Evolutionary conservation across 2,888 invertebrate genomes (phyloP), one percentile per base, ranked within the genome.

Genomic region (Coelinius sp.): DNA sequence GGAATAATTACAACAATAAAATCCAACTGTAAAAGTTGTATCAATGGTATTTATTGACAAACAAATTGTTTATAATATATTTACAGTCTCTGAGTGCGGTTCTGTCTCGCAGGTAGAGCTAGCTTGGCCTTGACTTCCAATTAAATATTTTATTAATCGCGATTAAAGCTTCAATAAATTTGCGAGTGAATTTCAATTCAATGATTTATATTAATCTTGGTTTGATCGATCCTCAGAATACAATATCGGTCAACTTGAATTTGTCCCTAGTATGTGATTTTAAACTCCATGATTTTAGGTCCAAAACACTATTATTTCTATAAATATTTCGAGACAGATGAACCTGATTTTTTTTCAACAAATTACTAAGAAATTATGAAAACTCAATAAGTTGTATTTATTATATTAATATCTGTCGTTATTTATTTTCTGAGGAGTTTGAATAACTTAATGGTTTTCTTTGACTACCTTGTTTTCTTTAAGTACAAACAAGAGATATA

Each of bases 11-110:
- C n/a, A 27, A 53, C n/a, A 53, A 53, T 27, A 24, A 17, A 25
- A 24, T 49, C 46, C 17, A 25, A 64, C 66, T 56, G 25, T 79
- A 71, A 77, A 79, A 77, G 70, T 41, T 79, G 66, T 80, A 79
- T 73, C 73, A 79, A 78, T 65, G 44, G 35, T 76, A 66, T 76
- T 79, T 80, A 80, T 83, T 81, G 80, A 78, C 74, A 80, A 76
- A 73, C 73, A 69, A 74, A 62, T 72, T 66, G 73, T 74, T 78
- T 73, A 77, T 38, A 64, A 70, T 81, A 79, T 81, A 70, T 80
- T 80, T 81, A 81, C 71, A 77, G 77, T 75, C 76, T 59, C 31
- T n/a, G n/a, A n/a, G n/a, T n/a, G n/a, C n/a, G n/a, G 44, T 17
- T 46, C 8, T 20, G 27, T n/a, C 14, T 14, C 52, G 49, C 17